A percentile compares a stretch with the other conserved stretches of the same genome.
These are phyloP conservation scores for Neogobius melanostomus DNA, from an alignment of 2,113 vertebrate species.

Conservation along the genomic window DNA sequence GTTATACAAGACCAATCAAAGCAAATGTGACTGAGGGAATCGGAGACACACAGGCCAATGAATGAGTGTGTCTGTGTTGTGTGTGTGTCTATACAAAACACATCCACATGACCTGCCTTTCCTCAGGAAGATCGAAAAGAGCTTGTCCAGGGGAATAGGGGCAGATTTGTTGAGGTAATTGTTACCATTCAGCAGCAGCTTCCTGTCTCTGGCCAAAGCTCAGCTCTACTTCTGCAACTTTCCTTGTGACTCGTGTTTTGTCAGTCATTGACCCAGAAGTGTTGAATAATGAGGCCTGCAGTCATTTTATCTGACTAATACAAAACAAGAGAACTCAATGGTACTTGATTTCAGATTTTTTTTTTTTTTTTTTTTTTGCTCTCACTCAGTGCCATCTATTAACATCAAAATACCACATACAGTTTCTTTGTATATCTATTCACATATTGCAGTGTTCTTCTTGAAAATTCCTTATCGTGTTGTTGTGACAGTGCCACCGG, in stretches of 20 bases:
- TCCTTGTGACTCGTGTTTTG: slow-evolving; percentile 23
- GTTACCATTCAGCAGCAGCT: slow-evolving; percentile 58
- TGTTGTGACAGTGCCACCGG: slow-evolving; percentile 84
- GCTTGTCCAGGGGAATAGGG: slow-evolving; percentile 45
- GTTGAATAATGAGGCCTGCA: slow-evolving; percentile 25
- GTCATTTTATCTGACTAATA: slow-evolving; percentile 22
- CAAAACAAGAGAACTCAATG: too few relatives aligned
- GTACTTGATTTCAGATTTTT: too few relatives aligned
- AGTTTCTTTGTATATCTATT: too few relatives aligned
- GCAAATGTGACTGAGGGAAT: slow-evolving; percentile 29
- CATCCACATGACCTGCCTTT: slow-evolving; percentile 30
- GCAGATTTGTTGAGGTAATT: slow-evolving; percentile 64
- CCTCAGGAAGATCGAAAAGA: slow-evolving; percentile 48
- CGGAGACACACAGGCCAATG: slow-evolving; percentile 31
- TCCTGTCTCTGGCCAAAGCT: slow-evolving; percentile 57
- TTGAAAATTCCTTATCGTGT: not conserved
- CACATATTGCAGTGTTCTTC: not conserved
- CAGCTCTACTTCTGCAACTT: slow-evolving; percentile 32
- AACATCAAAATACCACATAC: too few relatives aligned
- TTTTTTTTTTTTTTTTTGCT: too few relatives aligned
- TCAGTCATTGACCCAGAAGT: slow-evolving; percentile 11
- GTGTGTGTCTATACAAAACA: slow-evolving; percentile 17
- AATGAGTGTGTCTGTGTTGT: not conserved
- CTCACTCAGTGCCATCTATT: too few relatives aligned
- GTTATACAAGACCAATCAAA: slow-evolving; percentile 32